Percentiles rank a stretch among this genome's conserved stretches.
Evolutionary conservation across 2,888 invertebrate genomes (phyloP).

Genomic region (Drosophila falleni): DNA sequence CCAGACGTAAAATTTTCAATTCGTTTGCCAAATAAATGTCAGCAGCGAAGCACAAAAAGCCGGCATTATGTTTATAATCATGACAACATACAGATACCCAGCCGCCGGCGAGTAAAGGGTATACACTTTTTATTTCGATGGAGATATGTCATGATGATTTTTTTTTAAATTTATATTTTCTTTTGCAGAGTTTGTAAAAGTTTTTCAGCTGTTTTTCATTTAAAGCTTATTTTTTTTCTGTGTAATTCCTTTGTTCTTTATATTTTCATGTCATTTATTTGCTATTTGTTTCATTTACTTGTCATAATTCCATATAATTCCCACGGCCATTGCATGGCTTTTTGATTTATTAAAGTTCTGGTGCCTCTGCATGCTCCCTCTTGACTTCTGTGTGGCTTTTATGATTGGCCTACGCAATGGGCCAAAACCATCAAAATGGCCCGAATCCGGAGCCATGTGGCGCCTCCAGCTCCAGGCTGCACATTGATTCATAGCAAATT

Average conservation of each 20-base stretch:
- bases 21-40: constrained; percentile 44
- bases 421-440: constrained; percentile 37
- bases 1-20: constrained; percentile 32
- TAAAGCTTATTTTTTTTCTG: background rate
- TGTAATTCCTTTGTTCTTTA: background rate
- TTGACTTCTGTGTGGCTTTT: constrained; percentile 28
- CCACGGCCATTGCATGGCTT: constrained; percentile 28
- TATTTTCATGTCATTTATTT: constrained; percentile 16
- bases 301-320: constrained; percentile 8
- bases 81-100: constrained; percentile 15
- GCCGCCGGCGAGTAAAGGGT: background rate
- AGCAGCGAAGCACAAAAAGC: constrained; percentile 18
- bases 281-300: constrained; percentile 9
- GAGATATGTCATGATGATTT: background rate
- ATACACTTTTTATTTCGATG: background rate
- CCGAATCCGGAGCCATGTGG: constrained; percentile 17
- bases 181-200: background rate
- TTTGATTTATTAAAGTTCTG: constrained; percentile 70
- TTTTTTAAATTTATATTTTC: background rate
- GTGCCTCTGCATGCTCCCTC: constrained; percentile 24
- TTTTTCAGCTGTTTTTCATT: background rate
- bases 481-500: constrained; percentile 70
- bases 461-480: constrained; percentile 6
- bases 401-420: constrained; percentile 45
- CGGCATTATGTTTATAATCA: constrained; percentile 32